A percentile compares a stretch with the other conserved stretches of the same genome.
phyloP scores from a whole-genome alignment of 2,888 invertebrate genomes.

The Tyria jacobaeae region DNA sequence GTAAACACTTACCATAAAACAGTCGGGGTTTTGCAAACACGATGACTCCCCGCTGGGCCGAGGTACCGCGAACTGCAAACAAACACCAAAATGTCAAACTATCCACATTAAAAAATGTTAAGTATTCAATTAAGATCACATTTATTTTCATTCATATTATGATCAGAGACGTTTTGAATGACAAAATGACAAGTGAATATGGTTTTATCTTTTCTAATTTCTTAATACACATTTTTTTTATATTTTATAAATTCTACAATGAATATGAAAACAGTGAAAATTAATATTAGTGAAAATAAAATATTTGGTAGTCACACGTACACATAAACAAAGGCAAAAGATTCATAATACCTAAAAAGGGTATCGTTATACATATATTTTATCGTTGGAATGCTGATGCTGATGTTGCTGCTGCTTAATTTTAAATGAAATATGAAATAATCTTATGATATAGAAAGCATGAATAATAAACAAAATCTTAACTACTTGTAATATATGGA shows the following conservation, averaged over 20 bases:
- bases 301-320: too few species aligned
- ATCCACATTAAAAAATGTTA: slow-evolving; percentile 23
- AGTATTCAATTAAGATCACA: slow-evolving; percentile 26
- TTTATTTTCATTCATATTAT: slow-evolving; percentile 19
- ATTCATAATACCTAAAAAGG: too few species aligned
- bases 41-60: slow-evolving; percentile 88
- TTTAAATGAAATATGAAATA: too few species aligned
- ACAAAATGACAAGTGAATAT: too few species aligned
- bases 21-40: slow-evolving; percentile 90
- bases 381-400: too few species aligned
- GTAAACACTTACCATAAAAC: slow-evolving; percentile 88
- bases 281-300: too few species aligned
- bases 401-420: too few species aligned
- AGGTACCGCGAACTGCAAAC: slow-evolving; percentile 88
- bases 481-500: neutral
- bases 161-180: slow-evolving; percentile 33
- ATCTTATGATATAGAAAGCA: neutral
- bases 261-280: too few species aligned
- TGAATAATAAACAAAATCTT: neutral
- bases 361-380: too few species aligned
- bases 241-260: too few species aligned
- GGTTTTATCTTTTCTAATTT: too few species aligned
- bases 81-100: slow-evolving; percentile 72
- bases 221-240: neutral
- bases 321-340: too few species aligned